Evolutionary conservation across 2,888 invertebrate species (phyloP), one percentile per base, ranked within the genome.

Genomic region (Griposia aprilina): DNA sequence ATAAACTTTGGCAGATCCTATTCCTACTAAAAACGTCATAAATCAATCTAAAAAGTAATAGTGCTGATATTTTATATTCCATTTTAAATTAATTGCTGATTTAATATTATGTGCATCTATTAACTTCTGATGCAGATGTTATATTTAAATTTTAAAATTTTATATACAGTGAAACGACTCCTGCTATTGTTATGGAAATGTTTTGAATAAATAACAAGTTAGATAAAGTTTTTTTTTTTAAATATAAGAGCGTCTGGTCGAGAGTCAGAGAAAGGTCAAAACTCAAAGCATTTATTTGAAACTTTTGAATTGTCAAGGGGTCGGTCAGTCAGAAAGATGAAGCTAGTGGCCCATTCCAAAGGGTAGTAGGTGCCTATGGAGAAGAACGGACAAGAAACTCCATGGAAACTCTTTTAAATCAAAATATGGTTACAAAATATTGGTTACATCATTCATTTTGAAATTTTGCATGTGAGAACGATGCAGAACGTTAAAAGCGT

Each of bases 61-160:
- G 17, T 45, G 52, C 50, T 69, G 45, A 69, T 78, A 59, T 60
- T 65, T 83, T 77, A 52, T 50, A 77, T 36, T 52, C 45, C 0
- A 13, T 30, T 65, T 69, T 83, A 80, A 36, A 84, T 81, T 78
- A 72, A 84, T 63, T 45, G 36, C 17, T 57, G 0, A 82, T 79
- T 71, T 68, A 71, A 84, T 48, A 81, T 81, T 48, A 81, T 81
- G 66, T 84, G 6, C 84, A 72, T 84, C 0, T 45, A 84, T 71
- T 84, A 84, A 59, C 57, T 78, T 36, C 11, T 66, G 55, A 57
- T 52, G 30, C 45, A 66, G 26, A 83, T 66, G 36, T 60, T 30
- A 8, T 60, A 60, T 81, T 76, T 45, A 66, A 70, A 83, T 70
- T 55, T 55, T 11, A 70, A 78, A n/a, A 82, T 41, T n/a, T 66